Base-by-base conservation (phyloP, 2,113 vertebrate genomes). In the Myotis lucifugus region DNA sequence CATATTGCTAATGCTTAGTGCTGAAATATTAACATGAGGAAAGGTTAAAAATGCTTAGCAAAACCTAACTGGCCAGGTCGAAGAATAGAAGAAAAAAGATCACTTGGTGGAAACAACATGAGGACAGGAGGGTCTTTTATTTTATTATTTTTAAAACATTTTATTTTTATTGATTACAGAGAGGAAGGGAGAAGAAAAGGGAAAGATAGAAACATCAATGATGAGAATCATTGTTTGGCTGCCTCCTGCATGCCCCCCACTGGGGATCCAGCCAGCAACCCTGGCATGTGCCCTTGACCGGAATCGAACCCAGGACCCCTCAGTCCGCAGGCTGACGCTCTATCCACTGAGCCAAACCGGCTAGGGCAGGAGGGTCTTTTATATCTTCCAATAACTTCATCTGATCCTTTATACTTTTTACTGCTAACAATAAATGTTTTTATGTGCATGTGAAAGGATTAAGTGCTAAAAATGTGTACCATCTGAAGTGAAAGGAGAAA, bases 401-500 rank as follows among this genome's bases (percentile, higher is more conserved):
- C 72, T 8, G 32, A 73, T 54, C 66, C 42, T n/a, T 73, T 34
- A 85, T 5, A 88, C 17, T 46, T 52, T 56, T 8, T 46, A 93
- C 6, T 70, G 76, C 79, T 82, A 85, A 93, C 69, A 79, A 79
- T 7, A n/a, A n/a, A 56, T 48, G 52, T 74, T 37, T 70, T 19
- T 85, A 23, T 91, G 42, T 76, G 59, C 7, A 27, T 66, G 79
- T 56, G 67, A 95, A 82, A 82, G 8, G 12, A 73, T 9, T 56
- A 54, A 69, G 21, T 61, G 32, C 84, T 88, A 86, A 64, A 89
- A 69, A 77, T 48, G 15, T 67, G 27, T 52, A 64, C 29, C n/a
- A 77, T 23, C 86, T 64, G 19, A 93, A 92, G 59, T 88, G 88
- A 74, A 59, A 83, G 61, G 86, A 85, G 37, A 74, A 85, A 96